These are phyloP conservation scores for Melitaea athalia DNA, from an alignment of 2,888 invertebrate species.

Conservation along the genomic window DNA sequence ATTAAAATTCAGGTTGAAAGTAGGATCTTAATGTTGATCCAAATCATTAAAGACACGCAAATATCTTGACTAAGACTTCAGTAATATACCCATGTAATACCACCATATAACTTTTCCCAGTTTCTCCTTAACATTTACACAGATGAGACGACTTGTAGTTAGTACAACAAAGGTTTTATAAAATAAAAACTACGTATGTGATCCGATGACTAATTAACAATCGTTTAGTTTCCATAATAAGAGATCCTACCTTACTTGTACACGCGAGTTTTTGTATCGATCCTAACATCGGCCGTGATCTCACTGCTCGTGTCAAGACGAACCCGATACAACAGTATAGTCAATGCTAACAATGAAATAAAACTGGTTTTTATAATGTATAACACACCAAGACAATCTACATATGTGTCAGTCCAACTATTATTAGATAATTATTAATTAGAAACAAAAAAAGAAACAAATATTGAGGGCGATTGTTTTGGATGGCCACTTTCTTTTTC, in stretches of 20 bases:
- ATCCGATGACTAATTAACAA: constrained; percentile 24
- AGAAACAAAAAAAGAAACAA: too few species aligned
- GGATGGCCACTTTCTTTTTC: too few species aligned
- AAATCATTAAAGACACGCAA: too few species aligned
- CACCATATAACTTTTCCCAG: too few species aligned
- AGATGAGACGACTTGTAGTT: neutral
- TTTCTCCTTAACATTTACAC: too few species aligned
- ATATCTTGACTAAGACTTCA: too few species aligned
- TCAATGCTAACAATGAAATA: constrained; percentile 16
- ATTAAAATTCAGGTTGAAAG: too few species aligned
- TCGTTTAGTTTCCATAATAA: constrained; percentile 31
- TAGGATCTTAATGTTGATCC: too few species aligned
- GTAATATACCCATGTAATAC: too few species aligned
- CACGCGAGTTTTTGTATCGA: constrained; percentile 28
- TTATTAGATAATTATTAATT: too few species aligned
- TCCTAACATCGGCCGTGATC: constrained; percentile 32
- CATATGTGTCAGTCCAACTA: too few species aligned
- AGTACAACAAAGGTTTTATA: neutral
- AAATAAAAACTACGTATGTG: constrained; percentile 8
- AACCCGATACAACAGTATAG: constrained; percentile 9
- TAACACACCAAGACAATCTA: neutral
- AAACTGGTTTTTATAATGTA: neutral
- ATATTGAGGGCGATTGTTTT: too few species aligned
- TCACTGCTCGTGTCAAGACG: constrained; percentile 22
- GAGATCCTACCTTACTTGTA: constrained; percentile 26